Conservation (phyloP, 1,140 invertebrate genomes). For the Phenacoccus solenopsis region DNA sequence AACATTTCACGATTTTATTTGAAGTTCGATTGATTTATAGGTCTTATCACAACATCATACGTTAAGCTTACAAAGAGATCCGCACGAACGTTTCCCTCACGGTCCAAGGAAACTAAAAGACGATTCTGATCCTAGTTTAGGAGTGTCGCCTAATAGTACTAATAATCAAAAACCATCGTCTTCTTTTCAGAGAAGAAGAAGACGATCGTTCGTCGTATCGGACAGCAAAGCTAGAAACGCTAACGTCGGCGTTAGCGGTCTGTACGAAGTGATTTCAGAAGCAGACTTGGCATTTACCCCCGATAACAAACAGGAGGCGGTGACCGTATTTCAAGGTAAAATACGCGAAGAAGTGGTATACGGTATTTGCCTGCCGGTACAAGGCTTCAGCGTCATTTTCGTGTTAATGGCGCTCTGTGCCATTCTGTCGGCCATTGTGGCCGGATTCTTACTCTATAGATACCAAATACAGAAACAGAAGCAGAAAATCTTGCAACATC, state of each 20-base stretch:
- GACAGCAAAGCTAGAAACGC: slow-evolving; percentile 61
- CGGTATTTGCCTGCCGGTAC: slow-evolving; percentile 77
- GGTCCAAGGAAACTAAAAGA: slow-evolving; percentile 58
- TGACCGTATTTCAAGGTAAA: slow-evolving; percentile 73
- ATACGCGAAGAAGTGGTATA: slow-evolving; percentile 79
- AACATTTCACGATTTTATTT: slow-evolving; percentile 9
- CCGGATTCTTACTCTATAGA: slow-evolving; percentile 57
- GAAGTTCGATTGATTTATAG: slow-evolving; percentile 4
- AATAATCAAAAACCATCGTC: slow-evolving; percentile 16
- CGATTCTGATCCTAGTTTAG: slow-evolving; percentile 29
- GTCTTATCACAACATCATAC: slow-evolving; percentile 24
- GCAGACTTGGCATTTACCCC: slow-evolving; percentile 83
- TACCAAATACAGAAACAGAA: slow-evolving; percentile 58
- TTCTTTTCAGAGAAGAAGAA: slow-evolving; percentile 34
- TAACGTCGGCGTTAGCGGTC: slow-evolving; percentile 70
- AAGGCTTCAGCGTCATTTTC: slow-evolving; percentile 75
- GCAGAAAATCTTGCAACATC: slow-evolving; percentile 26
- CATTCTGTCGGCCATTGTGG: slow-evolving; percentile 63
- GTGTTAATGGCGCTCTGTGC: slow-evolving; percentile 72
- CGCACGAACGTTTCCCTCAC: slow-evolving; percentile 61
- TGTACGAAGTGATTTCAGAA: slow-evolving; percentile 84
- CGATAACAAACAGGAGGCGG: slow-evolving; percentile 64
- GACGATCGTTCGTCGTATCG: slow-evolving; percentile 51
- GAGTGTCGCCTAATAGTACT: slow-evolving; percentile 19
- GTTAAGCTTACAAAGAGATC: slow-evolving; percentile 41